Conservation (phyloP, 2,888 invertebrate species). For the Dyspetes luteomarginatus region DNA sequence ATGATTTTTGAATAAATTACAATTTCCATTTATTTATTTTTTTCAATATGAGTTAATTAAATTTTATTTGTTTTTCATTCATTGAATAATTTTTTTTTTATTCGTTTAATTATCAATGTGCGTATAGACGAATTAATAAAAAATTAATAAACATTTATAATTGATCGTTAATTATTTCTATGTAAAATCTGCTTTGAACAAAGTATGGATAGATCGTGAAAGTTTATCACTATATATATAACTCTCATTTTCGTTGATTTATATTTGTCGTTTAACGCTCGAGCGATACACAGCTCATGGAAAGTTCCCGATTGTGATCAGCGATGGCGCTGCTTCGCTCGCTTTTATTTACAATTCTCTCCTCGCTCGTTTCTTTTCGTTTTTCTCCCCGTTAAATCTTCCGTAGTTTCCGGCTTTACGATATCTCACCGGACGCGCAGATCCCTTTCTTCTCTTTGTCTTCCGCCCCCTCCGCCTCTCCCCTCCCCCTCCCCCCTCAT, state of each 20-base stretch:
- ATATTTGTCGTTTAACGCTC: slow-evolving; percentile 57
- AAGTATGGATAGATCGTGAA: slow-evolving; percentile 46
- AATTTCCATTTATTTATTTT: no score
- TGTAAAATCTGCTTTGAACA: slow-evolving; percentile 11
- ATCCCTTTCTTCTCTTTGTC: slow-evolving; percentile 6
- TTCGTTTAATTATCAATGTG: no score
- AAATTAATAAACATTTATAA: slow-evolving; percentile 14
- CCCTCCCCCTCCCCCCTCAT: neutral
- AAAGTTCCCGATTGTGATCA: slow-evolving; percentile 58
- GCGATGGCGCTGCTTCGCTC: slow-evolving; percentile 47
- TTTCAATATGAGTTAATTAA: no score
- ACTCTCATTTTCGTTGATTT: slow-evolving; percentile 60
- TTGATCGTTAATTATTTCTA: neutral
- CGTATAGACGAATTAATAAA: no score
- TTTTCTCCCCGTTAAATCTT: slow-evolving; percentile 13
- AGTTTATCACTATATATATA: slow-evolving; percentile 46
- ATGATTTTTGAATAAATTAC: no score
- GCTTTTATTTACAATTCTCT: slow-evolving; percentile 22
- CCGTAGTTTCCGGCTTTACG: slow-evolving; percentile 53
- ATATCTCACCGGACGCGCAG: slow-evolving; percentile 50
- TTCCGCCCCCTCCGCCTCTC: neutral
- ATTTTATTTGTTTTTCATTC: no score
- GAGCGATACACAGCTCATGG: slow-evolving; percentile 34
- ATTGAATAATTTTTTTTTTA: no score
- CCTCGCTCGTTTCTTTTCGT: slow-evolving; percentile 3